A percentile compares a stretch with the other conserved stretches of the same genome.
phyloP scores from a whole-genome alignment of 2,797 vertebrate species.

The Gymnoscopelus braueri region DNA sequence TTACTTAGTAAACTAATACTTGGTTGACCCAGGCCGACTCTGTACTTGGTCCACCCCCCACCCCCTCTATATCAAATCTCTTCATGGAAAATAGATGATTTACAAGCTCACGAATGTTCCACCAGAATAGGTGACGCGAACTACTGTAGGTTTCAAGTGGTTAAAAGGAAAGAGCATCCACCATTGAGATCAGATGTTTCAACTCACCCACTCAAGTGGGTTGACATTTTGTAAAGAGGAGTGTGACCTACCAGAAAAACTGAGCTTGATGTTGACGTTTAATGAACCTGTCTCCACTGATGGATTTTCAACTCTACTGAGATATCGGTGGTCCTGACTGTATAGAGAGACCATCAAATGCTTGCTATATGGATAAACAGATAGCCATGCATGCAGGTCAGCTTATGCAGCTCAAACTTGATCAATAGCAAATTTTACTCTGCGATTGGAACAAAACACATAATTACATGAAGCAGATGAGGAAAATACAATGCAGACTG shows the following conservation, averaged over 20 bases:
- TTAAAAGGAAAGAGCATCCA: too few relatives aligned
- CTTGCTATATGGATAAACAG: conserved; percentile 52
- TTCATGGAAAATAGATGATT: too few relatives aligned
- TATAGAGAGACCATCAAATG: conserved; percentile 59
- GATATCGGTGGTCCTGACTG: conserved; percentile 62
- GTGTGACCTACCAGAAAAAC: conserved; percentile 62
- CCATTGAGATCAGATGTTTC: too few relatives aligned
- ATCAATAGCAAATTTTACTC: conserved; percentile 75
- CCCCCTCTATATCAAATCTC: too few relatives aligned
- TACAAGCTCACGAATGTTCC: too few relatives aligned
- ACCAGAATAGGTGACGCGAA: too few relatives aligned
- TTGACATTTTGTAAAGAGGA: conserved; percentile 61
- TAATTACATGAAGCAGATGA: conserved; percentile 68
- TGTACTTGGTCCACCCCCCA: too few relatives aligned
- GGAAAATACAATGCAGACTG: conserved; percentile 64
- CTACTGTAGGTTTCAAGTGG: too few relatives aligned
- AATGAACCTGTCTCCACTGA: conserved; percentile 75
- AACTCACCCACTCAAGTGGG: conserved; percentile 42
- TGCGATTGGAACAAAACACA: conserved; percentile 64
- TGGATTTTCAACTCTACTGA: conserved; percentile 71
- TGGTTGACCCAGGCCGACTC: too few relatives aligned
- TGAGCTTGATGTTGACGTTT: conserved; percentile 66
- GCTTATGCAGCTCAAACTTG: conserved; percentile 52
- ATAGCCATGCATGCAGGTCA: conserved; percentile 36
- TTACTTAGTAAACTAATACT: too few relatives aligned